Evolutionary conservation across 2,113 vertebrate species (phyloP), one percentile per base, ranked within the genome.

Genomic region (Sisor rabdophorus): DNA sequence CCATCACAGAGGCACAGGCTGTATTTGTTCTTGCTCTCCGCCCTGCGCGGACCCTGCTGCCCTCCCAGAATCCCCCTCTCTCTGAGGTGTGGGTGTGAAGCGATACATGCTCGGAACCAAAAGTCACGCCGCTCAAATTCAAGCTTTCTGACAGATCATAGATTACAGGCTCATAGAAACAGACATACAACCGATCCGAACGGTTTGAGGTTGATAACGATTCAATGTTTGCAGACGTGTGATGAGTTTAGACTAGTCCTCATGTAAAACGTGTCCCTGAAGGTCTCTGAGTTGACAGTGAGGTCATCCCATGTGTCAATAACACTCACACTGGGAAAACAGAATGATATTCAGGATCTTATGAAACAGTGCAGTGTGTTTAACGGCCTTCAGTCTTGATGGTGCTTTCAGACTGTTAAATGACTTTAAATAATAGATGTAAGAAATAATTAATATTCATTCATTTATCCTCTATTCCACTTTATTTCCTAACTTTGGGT

Each of bases 11-110:
- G 69, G 81, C 79, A 84, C 84, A 83, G 79, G 72, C 86, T 81
- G 86, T 85, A 86, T 89, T 90, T 85, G 86, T 81, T 20, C 72
- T 81, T 59, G 44, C 77, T 50, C 71, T 50, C 75, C 24, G 28
- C 53, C 11, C n/a, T n/a, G 77, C 69, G 79, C 59, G 20, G 77
- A 55, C 70, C 76, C 76, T 58, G 61, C 72, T 69, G 40, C 72
- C 73, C 44, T 64, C 79, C 81, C 76, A 77, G 47, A 53, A 79
- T 80, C 73, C 75, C 72, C 73, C 72, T 76, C 74, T 54, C 73
- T 48, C 32, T 53, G 67, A 75, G 71, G 75, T 58, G 59, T 68
- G 76, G 76, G 76, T 70, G 77, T 55, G 79, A 48, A 70, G 48
- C 59, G 40, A 59, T 81, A 76, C 77, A 68, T 50, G 76, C 76